phyloP scores from a whole-genome alignment of 2,888 invertebrate species.

The Pseudococcus viburni region DNA sequence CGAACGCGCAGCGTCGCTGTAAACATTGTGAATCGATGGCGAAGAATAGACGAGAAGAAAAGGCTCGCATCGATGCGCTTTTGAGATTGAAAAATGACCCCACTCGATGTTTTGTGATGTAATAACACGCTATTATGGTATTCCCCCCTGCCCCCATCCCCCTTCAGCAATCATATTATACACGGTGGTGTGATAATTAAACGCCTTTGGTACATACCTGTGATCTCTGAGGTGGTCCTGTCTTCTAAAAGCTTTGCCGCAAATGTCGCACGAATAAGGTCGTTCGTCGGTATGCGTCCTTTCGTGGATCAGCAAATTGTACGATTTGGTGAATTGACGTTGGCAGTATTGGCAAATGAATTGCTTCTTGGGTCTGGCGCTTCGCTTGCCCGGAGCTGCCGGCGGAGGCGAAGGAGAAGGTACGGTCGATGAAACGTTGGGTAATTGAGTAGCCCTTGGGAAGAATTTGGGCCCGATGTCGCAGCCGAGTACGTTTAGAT shows the following conservation, averaged over 20 bases:
- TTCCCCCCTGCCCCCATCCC: neutral
- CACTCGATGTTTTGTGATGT: slow-evolving; percentile 31
- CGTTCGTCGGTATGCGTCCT: slow-evolving; percentile 99
- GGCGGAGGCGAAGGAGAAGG: slow-evolving; percentile 68
- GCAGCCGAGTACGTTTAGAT: slow-evolving; percentile 4
- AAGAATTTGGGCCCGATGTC: neutral
- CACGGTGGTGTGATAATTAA: slow-evolving; percentile 26
- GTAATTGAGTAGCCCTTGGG: slow-evolving; percentile 55
- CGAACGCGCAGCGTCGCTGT: neutral
- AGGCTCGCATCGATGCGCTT: neutral
- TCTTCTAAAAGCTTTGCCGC: slow-evolving; percentile 98
- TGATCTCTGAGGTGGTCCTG: slow-evolving; percentile 96
- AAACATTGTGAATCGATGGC: neutral
- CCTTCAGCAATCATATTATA: neutral
- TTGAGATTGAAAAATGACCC: slow-evolving; percentile 49
- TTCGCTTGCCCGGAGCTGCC: slow-evolving; percentile 71
- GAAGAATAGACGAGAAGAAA: neutral
- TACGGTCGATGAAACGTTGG: slow-evolving; percentile 69
- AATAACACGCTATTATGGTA: slow-evolving; percentile 9
- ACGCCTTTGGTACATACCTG: slow-evolving; percentile 76
- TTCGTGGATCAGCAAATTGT: slow-evolving; percentile 97
- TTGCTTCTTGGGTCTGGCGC: slow-evolving; percentile 82
- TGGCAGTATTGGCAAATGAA: slow-evolving; percentile 99
- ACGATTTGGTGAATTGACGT: slow-evolving; percentile 97
- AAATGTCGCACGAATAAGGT: slow-evolving; percentile 96